Conservation (phyloP, 2,113 vertebrate species). For the Poeciliopsis retropinna region DNA sequence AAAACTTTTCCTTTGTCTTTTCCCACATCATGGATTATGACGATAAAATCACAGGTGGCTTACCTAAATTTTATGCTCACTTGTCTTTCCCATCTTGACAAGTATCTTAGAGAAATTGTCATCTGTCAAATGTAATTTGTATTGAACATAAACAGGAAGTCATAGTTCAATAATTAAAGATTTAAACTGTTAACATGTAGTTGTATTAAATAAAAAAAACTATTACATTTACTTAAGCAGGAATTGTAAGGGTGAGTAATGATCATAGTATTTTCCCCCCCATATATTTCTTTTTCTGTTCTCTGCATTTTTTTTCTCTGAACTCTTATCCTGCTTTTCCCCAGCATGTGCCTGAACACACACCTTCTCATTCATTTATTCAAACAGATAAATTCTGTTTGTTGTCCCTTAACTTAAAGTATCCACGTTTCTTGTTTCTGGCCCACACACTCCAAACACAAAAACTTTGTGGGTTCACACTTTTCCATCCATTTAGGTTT, state of each 20-base stretch:
- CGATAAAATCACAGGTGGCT: no score
- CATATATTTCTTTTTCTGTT: not conserved
- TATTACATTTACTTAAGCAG: no score
- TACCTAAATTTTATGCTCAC: no score
- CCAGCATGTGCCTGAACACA: slow-evolving; percentile 12
- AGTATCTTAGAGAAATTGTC: no score
- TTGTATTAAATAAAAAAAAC: no score
- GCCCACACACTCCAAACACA: slow-evolving; percentile 37
- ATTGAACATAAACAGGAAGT: no score
- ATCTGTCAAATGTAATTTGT: no score
- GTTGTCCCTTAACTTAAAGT: slow-evolving; percentile 54
- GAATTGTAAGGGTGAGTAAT: not conserved
- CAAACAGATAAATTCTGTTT: slow-evolving; percentile 61
- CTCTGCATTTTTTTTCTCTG: not conserved
- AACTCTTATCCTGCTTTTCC: slow-evolving; percentile 11
- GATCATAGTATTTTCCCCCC: not conserved
- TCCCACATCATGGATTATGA: no score
- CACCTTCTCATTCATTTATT: slow-evolving; percentile 44
- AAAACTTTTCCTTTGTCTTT: no score
- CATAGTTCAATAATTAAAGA: no score
- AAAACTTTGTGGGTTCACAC: slow-evolving; percentile 42
- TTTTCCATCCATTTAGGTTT: slow-evolving; percentile 45
- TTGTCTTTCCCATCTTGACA: no score
- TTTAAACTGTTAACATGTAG: no score
- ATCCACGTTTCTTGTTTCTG: slow-evolving; percentile 44